phyloP scores from a whole-genome alignment of 2,888 invertebrate genomes.

The Euclidia mi region DNA sequence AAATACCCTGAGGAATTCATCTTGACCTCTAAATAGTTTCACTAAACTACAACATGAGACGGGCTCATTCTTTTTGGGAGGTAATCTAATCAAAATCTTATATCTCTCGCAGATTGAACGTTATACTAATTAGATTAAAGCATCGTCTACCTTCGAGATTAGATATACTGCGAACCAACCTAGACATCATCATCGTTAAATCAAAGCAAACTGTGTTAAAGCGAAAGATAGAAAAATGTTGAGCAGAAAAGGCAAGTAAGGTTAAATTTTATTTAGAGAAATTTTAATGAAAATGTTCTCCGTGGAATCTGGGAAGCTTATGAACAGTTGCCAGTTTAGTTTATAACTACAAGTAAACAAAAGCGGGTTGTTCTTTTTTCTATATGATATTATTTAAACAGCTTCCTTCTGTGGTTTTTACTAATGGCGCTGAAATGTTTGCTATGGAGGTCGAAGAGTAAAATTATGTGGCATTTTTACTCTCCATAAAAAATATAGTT shows the following conservation, averaged over 20 bases:
- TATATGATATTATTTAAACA: no score
- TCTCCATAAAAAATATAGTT: no score
- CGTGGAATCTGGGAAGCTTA: constrained; percentile 15
- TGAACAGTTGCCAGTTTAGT: constrained; percentile 31
- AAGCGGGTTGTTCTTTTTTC: no score
- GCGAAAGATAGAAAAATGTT: constrained; percentile 7
- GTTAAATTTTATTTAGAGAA: constrained; percentile 22
- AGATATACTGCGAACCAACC: constrained; percentile 11
- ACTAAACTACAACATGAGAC: not conserved
- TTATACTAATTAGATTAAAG: constrained; percentile 18
- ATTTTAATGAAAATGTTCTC: constrained; percentile 33
- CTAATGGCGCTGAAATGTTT: no score
- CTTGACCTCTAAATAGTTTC: no score
- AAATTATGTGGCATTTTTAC: no score
- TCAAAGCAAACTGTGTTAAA: constrained; percentile 4
- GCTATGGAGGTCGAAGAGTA: no score
- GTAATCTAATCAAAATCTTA: constrained; percentile 32
- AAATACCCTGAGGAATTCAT: no score
- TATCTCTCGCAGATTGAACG: constrained; percentile 24
- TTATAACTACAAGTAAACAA: no score
- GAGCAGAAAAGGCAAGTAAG: constrained; percentile 14
- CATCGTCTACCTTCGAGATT: constrained; percentile 8
- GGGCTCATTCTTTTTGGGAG: constrained; percentile 1
- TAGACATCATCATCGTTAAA: constrained; percentile 18
- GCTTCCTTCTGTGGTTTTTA: no score